Base-by-base conservation (phyloP, 2,797 vertebrate species). In the Caiman crocodilus region DNA sequence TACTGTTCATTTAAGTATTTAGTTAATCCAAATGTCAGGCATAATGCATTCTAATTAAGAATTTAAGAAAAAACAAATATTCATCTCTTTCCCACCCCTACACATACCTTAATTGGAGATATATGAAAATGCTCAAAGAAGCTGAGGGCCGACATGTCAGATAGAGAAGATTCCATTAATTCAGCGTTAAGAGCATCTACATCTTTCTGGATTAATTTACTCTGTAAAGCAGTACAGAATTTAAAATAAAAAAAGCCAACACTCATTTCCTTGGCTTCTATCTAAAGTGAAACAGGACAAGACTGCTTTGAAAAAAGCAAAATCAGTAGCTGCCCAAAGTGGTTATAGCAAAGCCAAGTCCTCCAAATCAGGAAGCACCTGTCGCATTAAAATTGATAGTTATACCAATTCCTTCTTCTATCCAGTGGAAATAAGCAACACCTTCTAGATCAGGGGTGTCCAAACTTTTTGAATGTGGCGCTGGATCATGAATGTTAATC, bases 41-140 rank as follows among this genome's bases (percentile, higher is more conserved):
- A 78, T 26, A 30, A 14, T 28, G 30, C 25, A 18, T 42, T 56
- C 25, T 14, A 26, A 18, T 15, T 23, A 73, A 15, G 1, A 87
- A 85, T 26, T 58, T 56, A 56, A 79, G 15, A 35, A 1, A 59
- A 8, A 14, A 87, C 2, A 21, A 25, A 5, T 58, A 56, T 25
- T 6, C 61, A 57, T 16, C 85, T 65, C 76, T 58, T 85, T 59
- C 35, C 50, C 83, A 86, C 87, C 74, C 89, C 85, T 69, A 15
- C 1, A 73, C 96, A 74, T 97, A 99, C 99, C 98, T 99, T 99
- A 96, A 99, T 97, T 88, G 99, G 99, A 59, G 99, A 99, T 96
- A 99, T 99, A 97, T 99, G 99, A 93, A 99, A 99, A 93, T 99
- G 98, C 89, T 99, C 98, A 63, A 99, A 99, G 98, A 99, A 99